Percentiles rank a stretch among this genome's conserved stretches.
Conservation (phyloP, 2,797 vertebrate genomes). For the Varecia variegata region DNA sequence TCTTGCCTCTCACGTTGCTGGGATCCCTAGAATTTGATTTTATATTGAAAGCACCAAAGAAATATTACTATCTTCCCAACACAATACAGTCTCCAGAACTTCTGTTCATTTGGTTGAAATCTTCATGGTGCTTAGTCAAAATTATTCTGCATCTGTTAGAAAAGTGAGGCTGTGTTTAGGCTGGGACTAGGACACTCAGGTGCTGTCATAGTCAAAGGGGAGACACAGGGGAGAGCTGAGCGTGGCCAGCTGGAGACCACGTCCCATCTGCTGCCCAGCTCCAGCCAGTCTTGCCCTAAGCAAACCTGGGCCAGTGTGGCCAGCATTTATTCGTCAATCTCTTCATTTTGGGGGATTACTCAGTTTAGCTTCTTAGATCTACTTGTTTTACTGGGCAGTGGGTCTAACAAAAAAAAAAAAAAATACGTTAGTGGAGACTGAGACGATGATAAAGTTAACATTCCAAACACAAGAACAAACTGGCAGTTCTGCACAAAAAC, state of each 20-base stretch:
- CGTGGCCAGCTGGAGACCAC: not conserved
- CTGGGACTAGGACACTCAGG: not conserved
- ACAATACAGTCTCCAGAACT: not conserved
- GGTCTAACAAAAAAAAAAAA: not conserved
- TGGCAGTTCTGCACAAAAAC: not conserved
- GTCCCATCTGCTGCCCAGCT: not conserved
- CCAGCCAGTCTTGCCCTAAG: not conserved
- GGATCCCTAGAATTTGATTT: not conserved
- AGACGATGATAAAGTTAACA: not conserved
- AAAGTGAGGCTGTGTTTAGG: not conserved
- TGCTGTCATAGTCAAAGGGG: not conserved
- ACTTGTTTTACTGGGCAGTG: not conserved
- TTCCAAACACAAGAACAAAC: not conserved
- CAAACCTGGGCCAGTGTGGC: not conserved
- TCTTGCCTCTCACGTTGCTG: not conserved
- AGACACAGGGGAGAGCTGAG: not conserved
- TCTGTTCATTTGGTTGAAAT: not conserved
- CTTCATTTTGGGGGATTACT: not conserved
- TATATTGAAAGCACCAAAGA: not conserved
- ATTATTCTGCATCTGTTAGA: not conserved
- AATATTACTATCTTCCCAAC: not conserved
- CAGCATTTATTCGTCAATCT: not conserved
- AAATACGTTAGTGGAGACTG: not conserved
- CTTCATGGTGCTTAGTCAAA: not conserved
- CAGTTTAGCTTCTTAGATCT: not conserved